Evolutionary conservation across 2,888 invertebrate species (phyloP).

Genomic region (Limnephilus lunatus): DNA sequence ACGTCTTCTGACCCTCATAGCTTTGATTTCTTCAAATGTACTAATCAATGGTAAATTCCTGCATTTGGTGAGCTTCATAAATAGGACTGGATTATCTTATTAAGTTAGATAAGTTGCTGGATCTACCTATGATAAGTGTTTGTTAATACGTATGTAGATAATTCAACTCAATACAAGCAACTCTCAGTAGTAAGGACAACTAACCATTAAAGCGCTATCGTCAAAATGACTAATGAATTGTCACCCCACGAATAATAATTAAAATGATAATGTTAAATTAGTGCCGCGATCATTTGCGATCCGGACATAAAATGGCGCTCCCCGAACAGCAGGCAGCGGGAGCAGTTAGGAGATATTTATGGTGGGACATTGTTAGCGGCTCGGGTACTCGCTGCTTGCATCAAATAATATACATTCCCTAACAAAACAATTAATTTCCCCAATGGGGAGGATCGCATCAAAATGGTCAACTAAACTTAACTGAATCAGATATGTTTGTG

Average conservation of each 20-base stretch:
- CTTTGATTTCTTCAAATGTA: neutral
- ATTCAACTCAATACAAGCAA: neutral
- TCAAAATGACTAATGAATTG: conserved; percentile 14
- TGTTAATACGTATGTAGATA: neutral
- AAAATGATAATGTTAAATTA: conserved; percentile 49
- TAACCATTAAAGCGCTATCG: conserved; percentile 11
- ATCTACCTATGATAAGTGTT: neutral
- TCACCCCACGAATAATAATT: conserved; percentile 45
- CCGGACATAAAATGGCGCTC: conserved; percentile 41
- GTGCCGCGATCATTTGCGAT: conserved; percentile 44
- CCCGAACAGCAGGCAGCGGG: conserved; percentile 27
- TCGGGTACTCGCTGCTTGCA: conserved; percentile 25
- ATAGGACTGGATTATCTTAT: neutral
- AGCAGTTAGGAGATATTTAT: conserved; percentile 51
- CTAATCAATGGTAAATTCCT: neutral
- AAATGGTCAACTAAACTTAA: neutral
- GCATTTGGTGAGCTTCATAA: neutral
- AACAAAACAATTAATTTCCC: conserved; percentile 41
- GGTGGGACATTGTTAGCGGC: conserved; percentile 54
- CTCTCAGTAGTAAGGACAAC: neutral
- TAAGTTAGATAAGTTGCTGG: neutral
- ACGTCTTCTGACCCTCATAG: neutral
- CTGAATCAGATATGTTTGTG: neutral
- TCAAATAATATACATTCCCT: conserved; percentile 39
- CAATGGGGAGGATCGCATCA: neutral